Evolutionary conservation across 2,888 invertebrate species (phyloP).

Genomic region (Sarcophaga caerulescens): DNA sequence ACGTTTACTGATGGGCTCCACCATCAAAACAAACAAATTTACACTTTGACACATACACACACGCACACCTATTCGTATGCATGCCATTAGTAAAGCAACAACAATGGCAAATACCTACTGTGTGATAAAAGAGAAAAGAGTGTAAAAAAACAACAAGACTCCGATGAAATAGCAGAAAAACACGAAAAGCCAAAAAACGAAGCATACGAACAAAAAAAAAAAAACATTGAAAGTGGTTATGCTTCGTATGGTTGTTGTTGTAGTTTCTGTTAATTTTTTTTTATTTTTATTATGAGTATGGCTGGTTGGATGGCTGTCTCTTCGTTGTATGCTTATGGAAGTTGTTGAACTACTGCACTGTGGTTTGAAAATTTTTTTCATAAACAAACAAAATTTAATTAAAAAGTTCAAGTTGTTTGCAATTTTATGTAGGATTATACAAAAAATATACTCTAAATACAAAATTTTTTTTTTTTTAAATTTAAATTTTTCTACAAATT

Average conservation of each 20-base stretch:
- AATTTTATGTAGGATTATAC: too few relatives aligned
- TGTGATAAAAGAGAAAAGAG: background rate
- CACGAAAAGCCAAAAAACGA: constrained; percentile 19
- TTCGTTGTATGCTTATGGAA: constrained; percentile 30
- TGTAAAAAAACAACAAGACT: background rate
- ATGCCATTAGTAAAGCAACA: background rate
- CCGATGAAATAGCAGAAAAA: constrained; percentile 5
- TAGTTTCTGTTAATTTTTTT: background rate
- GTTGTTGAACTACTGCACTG: constrained; percentile 62
- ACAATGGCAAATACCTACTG: constrained; percentile 3
- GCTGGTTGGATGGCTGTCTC: constrained; percentile 21
- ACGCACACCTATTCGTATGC: background rate
- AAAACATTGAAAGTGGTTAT: constrained; percentile 36
- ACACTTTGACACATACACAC: constrained; percentile 6
- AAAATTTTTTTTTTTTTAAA: too few relatives aligned
- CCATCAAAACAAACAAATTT: constrained; percentile 43
- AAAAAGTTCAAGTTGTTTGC: background rate
- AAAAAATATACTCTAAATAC: too few relatives aligned
- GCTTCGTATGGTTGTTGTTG: background rate
- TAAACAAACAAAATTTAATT: background rate
- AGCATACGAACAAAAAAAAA: constrained; percentile 21
- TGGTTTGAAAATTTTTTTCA: background rate
- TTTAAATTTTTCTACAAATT: too few relatives aligned
- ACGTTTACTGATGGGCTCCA: constrained; percentile 59
- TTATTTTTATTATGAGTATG: constrained; percentile 9